Evolutionary conservation across 2,797 vertebrate genomes (phyloP), one percentile per base, ranked within the genome.

Genomic region (Sebastes diaconus): DNA sequence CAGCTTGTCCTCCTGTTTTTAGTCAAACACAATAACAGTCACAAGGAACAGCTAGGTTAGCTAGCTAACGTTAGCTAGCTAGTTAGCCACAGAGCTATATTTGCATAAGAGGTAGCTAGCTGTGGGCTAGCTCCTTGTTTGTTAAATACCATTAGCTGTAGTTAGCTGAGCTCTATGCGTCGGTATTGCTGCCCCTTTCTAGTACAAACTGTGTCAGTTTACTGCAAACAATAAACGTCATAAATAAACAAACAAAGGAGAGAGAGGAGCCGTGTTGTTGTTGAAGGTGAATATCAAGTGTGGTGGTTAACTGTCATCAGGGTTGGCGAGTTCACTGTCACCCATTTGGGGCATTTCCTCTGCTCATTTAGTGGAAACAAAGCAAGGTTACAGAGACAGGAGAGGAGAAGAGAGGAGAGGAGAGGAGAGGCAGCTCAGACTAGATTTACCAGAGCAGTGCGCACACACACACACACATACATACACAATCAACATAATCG

Each of bases 401-500:
- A 93, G 87, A 42, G 36, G 36, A 39, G 87, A 42, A 13, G 36
- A 39, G 10, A 90, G 84, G 82, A 93, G 92, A 88, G 88, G 92
- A 93, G 87, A 95, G 36, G 46, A 52, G 50, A 52, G 89, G 91
- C 94, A 95, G 95, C 88, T 95, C 93, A 90, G 92, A 93, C 92
- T 92, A 94, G 94, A 95, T 94, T 90, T 84, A 91, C 88, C 92
- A 92, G 88, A 92, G 88, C 81, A 90, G 88, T 68, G 50, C 77
- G 86, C 52, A 72, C 77, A 68, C 74, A 86, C 77, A 68, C 74
- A 86, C 81, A 80, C 52, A 73, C 77, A 68, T 70, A 86, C 80
- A 82, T 12, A 87, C 81, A 83, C 83, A 80, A 64, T 80, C 87
- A 87, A 88, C 91, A 94, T 90, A 91, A 87, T 92, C 92, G 88